phyloP scores from a whole-genome alignment of 2,797 vertebrate species.

The Basileuterus tristriatus region DNA sequence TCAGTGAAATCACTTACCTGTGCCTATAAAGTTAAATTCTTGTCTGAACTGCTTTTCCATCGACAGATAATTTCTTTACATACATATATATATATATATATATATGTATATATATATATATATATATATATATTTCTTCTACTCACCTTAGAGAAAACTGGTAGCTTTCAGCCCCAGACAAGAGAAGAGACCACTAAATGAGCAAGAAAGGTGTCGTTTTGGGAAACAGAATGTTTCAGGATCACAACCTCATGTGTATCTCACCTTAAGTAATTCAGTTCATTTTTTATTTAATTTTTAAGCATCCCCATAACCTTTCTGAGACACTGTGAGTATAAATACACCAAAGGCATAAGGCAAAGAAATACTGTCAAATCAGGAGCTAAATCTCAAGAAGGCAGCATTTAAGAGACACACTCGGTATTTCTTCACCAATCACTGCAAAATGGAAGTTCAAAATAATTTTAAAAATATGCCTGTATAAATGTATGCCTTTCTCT shows the following conservation, averaged over 20 bases:
- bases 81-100: no score
- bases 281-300: not conserved
- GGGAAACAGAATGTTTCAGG: not conserved
- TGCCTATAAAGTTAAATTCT: not conserved
- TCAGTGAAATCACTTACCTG: not conserved
- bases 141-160: not conserved
- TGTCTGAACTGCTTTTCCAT: not conserved
- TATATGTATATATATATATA: no score
- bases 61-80: not conserved
- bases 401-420: not conserved
- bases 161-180: not conserved
- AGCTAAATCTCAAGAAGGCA: not conserved
- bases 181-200: not conserved
- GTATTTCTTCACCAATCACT: not conserved
- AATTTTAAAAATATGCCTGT: not conserved
- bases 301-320: not conserved
- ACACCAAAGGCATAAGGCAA: not conserved
- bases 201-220: not conserved
- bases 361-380: not conserved
- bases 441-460: not conserved
- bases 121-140: not conserved
- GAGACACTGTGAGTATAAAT: not conserved
- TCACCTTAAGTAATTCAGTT: not conserved
- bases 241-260: not conserved
- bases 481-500: not conserved